Base-by-base conservation (phyloP, 2,113 vertebrate genomes). In the Columba livia region DNA sequence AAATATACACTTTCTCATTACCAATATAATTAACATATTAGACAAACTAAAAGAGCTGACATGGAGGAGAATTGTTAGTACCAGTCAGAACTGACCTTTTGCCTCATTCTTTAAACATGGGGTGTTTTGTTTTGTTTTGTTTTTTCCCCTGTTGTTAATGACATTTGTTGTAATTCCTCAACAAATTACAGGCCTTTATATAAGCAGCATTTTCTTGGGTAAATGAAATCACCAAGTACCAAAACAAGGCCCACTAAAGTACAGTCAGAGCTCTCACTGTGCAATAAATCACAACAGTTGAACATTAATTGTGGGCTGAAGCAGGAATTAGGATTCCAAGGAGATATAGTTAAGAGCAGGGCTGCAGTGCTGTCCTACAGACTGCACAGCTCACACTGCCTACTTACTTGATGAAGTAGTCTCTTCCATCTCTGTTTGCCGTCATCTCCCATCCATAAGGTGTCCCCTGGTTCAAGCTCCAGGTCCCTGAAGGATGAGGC, bases 381-480 rank as follows among this genome's bases (percentile, higher is more conserved):
- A 9, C 28, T 21, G 65, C 50, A 57, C 31, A 92, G 77, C 23
- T 84, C 69, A 40, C 42, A 1, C 57, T 87, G 70, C 61, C 67
- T 61, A 98, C 98, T 97, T 98, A 99, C 99, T 98, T 99, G 98
- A 99, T 98, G 98, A 99, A 99, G 98, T 98, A 99, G 94, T 99
- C 99, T 97, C 99, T 98, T 93, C 99, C 98, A 97, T 99, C 99
- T 99, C 99, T 99, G 98, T 98, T 99, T 97, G 98, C 97, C 93
- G 98, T 99, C 98, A 99, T 99, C 98, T 99, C 99, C 99, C 99
- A 99, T 98, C 99, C 99, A 98, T 99, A 99, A 96, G 98, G 98
- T 94, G 99, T 98, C 74, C 98, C 98, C 98, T 99, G 99, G 88
- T 98, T 98, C 96, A 98, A 97, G 83, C 97, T 98, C 99, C 99